Base-by-base conservation (phyloP, 1,140 invertebrate genomes). In the Heliconius hewitsoni region DNA sequence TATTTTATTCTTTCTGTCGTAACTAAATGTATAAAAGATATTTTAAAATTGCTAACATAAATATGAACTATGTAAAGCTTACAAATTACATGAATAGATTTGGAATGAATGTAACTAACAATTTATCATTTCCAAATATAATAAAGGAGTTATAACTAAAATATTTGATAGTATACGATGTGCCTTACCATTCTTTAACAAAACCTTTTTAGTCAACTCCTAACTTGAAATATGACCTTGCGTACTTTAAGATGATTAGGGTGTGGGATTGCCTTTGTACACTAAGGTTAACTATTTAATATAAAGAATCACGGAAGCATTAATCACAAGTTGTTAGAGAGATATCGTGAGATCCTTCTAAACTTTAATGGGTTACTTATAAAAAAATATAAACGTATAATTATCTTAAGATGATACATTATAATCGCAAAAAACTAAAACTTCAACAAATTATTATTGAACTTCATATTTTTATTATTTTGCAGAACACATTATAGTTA, bases 201-300 rank as follows among this genome's bases (percentile, higher is more conserved):
- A 81, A 80, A 70, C 34, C 23, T 42, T 81, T 79, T 78, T 78
- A 57, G 27, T 74, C 74, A 81, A 66, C 23, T 66, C 80, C 52
- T 79, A 70, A 79, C 79, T 79, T 50, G 73, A 60, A 76, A 71
- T 19, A 37, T 80, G 84, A 66, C 82, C 82, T 85, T 81, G 80
- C 82, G 77, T 81, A 73, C 85, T 83, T 72, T 74, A 27, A 79
- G 79, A 84, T 86, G 85, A 87, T 90, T 87, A 87, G 82, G 82
- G 78, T 81, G 73, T 81, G 82, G 78, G 72, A 80, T 89, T 85
- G 85, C 85, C 88, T 91, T 88, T 81, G 70, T 74, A 77, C 73
- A 80, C 71, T 81, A 82, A 91, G 86, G 87, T 91, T 87, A 88
- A 81, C 71, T 87, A 88, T 89, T 89, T 90, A 88, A 85, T 86